Evolutionary conservation across 2,888 invertebrate species (phyloP).

Genomic region (Rotaria magnacalcarata): DNA sequence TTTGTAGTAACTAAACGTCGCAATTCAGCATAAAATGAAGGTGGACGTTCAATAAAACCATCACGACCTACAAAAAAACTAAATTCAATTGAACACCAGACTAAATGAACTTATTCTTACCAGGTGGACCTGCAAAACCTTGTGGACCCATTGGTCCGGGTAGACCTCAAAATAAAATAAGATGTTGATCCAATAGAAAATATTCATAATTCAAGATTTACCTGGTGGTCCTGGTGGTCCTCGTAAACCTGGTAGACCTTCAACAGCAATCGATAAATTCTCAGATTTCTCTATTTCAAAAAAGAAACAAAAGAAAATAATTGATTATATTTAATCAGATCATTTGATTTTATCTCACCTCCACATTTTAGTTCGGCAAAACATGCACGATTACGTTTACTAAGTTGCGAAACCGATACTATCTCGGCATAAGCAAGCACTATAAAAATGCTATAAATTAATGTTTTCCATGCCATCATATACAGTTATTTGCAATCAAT

Average conservation of each 20-base stretch:
- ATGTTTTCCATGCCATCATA: background rate
- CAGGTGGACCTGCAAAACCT: background rate
- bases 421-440: background rate
- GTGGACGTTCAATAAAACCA: constrained; percentile 5
- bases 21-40: constrained; percentile 14
- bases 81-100: background rate
- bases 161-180: background rate
- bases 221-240: background rate
- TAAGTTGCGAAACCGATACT: background rate
- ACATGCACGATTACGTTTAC: background rate
- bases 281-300: background rate
- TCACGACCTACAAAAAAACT: background rate
- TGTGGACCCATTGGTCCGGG: background rate
- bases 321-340: background rate
- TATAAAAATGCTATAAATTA: background rate
- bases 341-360: background rate
- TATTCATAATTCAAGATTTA: background rate
- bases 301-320: background rate
- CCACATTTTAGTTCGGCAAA: constrained; percentile 12
- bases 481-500: background rate
- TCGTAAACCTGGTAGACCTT: background rate
- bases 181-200: background rate
- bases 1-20: background rate
- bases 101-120: background rate
- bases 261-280: background rate